These are phyloP conservation scores for Craterocephalus amniculus DNA, from an alignment of 2,797 vertebrate species.

Conservation along the genomic window DNA sequence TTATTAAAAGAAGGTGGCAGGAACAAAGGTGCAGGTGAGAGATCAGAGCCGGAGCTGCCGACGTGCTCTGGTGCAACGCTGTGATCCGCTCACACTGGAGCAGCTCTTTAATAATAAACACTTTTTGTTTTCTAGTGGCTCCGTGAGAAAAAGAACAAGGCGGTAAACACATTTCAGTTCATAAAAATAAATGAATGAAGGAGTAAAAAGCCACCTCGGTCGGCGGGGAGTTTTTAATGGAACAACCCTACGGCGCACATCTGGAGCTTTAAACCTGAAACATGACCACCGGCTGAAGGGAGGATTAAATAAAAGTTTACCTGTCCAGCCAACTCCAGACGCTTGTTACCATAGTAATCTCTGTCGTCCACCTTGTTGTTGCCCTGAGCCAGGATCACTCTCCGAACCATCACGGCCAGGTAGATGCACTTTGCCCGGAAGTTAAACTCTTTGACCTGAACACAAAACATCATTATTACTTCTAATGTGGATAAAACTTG, in stretches of 20 bases:
- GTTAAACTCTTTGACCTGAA: slow-evolving; percentile 97
- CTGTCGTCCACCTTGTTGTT: slow-evolving; percentile 97
- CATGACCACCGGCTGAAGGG: background rate
- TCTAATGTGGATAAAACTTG: background rate
- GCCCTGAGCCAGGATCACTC: slow-evolving; percentile 97
- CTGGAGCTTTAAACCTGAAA: slow-evolving; percentile 2
- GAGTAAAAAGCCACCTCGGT: slow-evolving; percentile 25
- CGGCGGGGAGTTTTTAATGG: slow-evolving; percentile 20
- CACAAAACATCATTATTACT: background rate
- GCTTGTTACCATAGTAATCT: slow-evolving; percentile 99
- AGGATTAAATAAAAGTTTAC: slow-evolving; percentile 70
- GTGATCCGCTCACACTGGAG: slow-evolving; percentile 68
- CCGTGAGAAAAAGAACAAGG: slow-evolving; percentile 28
- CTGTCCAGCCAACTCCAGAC: slow-evolving; percentile 97
- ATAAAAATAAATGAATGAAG: slow-evolving; percentile 23
- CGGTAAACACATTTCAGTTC: slow-evolving; percentile 28
- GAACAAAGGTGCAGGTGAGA: slow-evolving; percentile 84
- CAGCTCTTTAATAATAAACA: slow-evolving; percentile 34
- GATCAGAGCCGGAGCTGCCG: slow-evolving; percentile 68
- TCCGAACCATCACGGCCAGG: slow-evolving; percentile 97
- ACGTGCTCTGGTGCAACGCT: slow-evolving; percentile 55
- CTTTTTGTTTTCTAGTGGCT: slow-evolving; percentile 38
- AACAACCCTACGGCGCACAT: background rate
- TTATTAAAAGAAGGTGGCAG: slow-evolving; percentile 83
- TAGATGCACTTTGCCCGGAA: slow-evolving; percentile 98